Conservation (phyloP, 2,888 invertebrate species). For the Cheilosia scutellata region DNA sequence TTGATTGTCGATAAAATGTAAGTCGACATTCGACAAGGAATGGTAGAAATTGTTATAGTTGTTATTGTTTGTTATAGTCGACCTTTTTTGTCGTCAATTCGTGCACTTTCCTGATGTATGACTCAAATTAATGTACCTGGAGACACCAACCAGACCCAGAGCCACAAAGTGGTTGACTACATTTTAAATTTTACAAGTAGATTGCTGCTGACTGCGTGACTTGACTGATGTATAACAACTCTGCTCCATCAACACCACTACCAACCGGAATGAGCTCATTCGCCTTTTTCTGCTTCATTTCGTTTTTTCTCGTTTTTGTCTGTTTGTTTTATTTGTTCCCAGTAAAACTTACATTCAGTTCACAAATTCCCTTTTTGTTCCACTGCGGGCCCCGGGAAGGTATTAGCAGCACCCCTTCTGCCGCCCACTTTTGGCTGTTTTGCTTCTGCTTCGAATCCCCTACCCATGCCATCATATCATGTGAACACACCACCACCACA, state of each 20-base stretch:
- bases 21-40: too few species aligned
- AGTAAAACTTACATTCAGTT: conserved; percentile 29
- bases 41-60: too few species aligned
- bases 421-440: too few species aligned
- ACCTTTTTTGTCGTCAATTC: too few species aligned
- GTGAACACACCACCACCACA: conserved; percentile 29
- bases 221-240: conserved; percentile 51
- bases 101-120: background rate
- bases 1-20: too few species aligned
- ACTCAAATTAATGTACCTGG: conserved; percentile 2
- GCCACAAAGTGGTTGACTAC: conserved; percentile 7
- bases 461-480: background rate
- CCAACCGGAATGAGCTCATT: conserved; percentile 60
- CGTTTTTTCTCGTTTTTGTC: background rate
- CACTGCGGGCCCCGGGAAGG: background rate
- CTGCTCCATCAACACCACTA: conserved; percentile 21
- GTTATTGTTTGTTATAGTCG: too few species aligned
- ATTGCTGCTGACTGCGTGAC: conserved; percentile 21
- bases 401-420: too few species aligned
- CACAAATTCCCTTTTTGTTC: conserved; percentile 32
- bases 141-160: background rate
- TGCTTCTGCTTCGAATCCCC: background rate
- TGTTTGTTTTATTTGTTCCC: conserved; percentile 29
- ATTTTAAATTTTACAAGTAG: conserved; percentile 3
- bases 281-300: conserved; percentile 42